Percentiles rank a stretch among this genome's conserved stretches.
phyloP scores from a whole-genome alignment of 1,140 invertebrate genomes.

The Phymorhynchus buccinoides region DNA sequence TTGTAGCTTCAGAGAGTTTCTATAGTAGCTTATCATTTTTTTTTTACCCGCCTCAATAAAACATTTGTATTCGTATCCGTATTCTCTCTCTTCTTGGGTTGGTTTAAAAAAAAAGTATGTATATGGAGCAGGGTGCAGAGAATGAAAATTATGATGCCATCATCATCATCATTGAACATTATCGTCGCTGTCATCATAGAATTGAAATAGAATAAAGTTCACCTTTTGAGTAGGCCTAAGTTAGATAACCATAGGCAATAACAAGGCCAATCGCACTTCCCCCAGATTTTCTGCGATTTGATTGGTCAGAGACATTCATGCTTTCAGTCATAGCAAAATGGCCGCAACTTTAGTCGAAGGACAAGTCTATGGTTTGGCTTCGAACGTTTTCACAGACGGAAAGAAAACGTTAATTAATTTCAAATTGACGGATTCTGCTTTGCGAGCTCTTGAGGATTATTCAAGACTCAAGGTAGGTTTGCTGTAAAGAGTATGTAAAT shows the following conservation, averaged over 20 bases:
- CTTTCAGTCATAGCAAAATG: constrained; percentile 76
- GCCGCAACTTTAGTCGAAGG: constrained; percentile 90
- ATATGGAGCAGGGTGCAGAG: too few species aligned
- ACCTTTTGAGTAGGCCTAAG: too few species aligned
- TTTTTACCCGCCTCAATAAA: too few species aligned
- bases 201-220: too few species aligned
- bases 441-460: constrained; percentile 91
- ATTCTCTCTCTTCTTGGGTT: too few species aligned
- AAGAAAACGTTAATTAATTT: constrained; percentile 93
- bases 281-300: background rate
- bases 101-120: too few species aligned
- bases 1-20: too few species aligned
- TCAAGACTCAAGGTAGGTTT: constrained; percentile 83
- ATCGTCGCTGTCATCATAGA: too few species aligned
- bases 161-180: too few species aligned
- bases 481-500: background rate
- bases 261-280: background rate
- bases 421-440: constrained; percentile 93
- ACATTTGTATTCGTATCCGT: too few species aligned
- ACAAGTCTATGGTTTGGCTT: constrained; percentile 95
- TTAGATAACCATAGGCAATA: background rate
- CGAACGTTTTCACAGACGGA: constrained; percentile 86
- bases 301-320: constrained; percentile 15
- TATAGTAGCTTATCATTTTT: too few species aligned
- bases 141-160: too few species aligned